Evolutionary conservation across 1,140 invertebrate genomes (phyloP).

Genomic region (Sitodiplosis mosellana): DNA sequence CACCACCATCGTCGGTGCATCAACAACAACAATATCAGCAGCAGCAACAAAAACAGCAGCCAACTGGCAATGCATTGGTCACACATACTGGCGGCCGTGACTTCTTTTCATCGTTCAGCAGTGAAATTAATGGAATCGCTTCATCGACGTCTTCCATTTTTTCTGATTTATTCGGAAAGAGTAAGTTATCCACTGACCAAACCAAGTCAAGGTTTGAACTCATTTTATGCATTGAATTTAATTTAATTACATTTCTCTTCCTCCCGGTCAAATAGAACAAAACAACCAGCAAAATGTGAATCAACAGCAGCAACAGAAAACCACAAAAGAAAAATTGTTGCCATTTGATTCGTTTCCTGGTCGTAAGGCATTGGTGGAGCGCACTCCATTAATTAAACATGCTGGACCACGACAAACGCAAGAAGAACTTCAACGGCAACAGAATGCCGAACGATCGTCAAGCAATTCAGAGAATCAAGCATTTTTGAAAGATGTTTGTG

Average conservation of each 20-base stretch:
- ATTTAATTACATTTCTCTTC: not conserved
- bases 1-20: conserved; percentile 2
- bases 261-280: conserved; percentile 13
- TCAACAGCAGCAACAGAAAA: conserved; percentile 13
- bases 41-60: conserved; percentile 18
- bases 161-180: conserved; percentile 70
- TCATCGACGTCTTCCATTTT: conserved; percentile 81
- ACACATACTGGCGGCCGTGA: conserved; percentile 39
- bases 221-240: not conserved
- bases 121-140: conserved; percentile 74
- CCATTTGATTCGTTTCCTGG: conserved; percentile 65
- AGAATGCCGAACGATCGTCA: conserved; percentile 45
- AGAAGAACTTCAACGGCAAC: conserved; percentile 43
- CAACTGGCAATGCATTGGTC: conserved; percentile 25
- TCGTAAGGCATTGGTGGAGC: conserved; percentile 69
- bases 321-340: conserved; percentile 36
- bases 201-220: not conserved
- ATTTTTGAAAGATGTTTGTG: conserved; percentile 72
- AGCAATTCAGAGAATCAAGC: conserved; percentile 73
- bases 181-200: conserved; percentile 23
- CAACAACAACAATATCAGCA: conserved; percentile 8
- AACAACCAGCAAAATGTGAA: conserved; percentile 5
- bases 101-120: conserved; percentile 78
- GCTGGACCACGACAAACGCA: conserved; percentile 37
- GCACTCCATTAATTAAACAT: conserved; percentile 80